Conservation (phyloP, 2,888 invertebrate genomes). For the Agriotes lineatus region DNA sequence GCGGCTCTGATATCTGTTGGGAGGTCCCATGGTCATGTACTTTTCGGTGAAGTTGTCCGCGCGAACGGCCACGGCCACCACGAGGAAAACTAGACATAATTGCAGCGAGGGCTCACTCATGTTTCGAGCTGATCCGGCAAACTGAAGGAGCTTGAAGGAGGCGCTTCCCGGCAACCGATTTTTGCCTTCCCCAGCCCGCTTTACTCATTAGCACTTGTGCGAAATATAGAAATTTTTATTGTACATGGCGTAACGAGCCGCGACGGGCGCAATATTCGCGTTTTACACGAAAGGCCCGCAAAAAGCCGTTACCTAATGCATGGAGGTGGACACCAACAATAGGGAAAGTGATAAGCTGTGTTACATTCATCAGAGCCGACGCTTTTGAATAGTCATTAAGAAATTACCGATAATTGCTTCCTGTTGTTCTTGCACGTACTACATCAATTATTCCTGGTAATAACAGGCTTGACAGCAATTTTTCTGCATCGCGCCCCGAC, state of each 20-base stretch:
- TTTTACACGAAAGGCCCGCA: conserved; percentile 20
- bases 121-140: conserved; percentile 32
- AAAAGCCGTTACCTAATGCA: conserved; percentile 35
- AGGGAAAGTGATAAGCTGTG: conserved; percentile 40
- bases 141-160: conserved; percentile 26
- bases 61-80: conserved; percentile 5
- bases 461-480: background rate
- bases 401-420: conserved; percentile 23
- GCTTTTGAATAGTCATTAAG: conserved; percentile 28
- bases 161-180: conserved; percentile 8
- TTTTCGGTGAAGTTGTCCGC: conserved; percentile 43
- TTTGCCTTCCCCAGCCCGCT: conserved; percentile 26
- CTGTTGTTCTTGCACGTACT: conserved; percentile 8
- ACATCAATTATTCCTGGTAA: conserved; percentile 5
- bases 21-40: conserved; percentile 34
- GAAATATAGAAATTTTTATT: conserved; percentile 37
- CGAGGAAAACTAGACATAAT: conserved; percentile 13
- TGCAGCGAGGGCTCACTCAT: conserved; percentile 28
- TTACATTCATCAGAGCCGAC: conserved; percentile 14
- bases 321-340: conserved; percentile 29
- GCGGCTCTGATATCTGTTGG: conserved; percentile 41
- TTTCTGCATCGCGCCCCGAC: background rate
- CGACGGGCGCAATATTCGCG: conserved; percentile 28
- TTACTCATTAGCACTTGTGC: conserved; percentile 31
- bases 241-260: conserved; percentile 33